These are phyloP conservation scores for Proisotoma minuta DNA, from an alignment of 2,888 invertebrate species.

Conservation along the genomic window DNA sequence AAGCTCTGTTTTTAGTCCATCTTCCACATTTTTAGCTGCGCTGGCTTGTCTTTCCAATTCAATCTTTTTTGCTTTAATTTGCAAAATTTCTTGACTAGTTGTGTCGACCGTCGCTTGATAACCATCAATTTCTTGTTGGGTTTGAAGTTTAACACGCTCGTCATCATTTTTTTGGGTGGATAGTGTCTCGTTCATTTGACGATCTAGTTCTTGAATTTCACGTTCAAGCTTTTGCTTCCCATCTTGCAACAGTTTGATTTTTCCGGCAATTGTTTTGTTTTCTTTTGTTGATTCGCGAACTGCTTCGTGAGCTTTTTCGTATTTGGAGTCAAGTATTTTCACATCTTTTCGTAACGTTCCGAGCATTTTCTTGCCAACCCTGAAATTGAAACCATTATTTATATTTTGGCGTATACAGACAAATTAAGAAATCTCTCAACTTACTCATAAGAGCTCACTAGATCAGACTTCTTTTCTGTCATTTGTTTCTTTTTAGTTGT, in stretches of 20 bases:
- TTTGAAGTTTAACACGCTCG: conserved; percentile 8
- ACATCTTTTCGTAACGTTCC: not conserved
- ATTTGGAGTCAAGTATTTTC: not conserved
- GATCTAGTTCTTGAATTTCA: conserved; percentile 7
- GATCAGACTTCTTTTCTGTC: not conserved
- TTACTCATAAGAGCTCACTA: not conserved
- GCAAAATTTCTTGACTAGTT: not conserved
- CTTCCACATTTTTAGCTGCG: not conserved
- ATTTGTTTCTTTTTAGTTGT: not conserved
- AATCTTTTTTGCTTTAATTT: not conserved
- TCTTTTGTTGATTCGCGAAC: not conserved
- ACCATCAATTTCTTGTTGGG: not conserved
- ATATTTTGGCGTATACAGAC: not conserved
- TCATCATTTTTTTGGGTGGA: not conserved
- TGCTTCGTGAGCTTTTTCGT: not conserved
- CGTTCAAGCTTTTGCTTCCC: not conserved
- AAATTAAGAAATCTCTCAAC: not conserved
- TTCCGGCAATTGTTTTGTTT: not conserved
- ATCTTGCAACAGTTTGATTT: conserved; percentile 1
- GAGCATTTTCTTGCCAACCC: too few relatives aligned
- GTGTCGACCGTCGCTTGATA: not conserved
- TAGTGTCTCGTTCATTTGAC: not conserved
- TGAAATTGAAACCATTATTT: too few relatives aligned
- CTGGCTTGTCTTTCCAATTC: not conserved
- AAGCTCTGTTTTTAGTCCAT: too few relatives aligned